phyloP scores from a whole-genome alignment of 2,113 vertebrate genomes.

The Gracilinanus agilis region DNA sequence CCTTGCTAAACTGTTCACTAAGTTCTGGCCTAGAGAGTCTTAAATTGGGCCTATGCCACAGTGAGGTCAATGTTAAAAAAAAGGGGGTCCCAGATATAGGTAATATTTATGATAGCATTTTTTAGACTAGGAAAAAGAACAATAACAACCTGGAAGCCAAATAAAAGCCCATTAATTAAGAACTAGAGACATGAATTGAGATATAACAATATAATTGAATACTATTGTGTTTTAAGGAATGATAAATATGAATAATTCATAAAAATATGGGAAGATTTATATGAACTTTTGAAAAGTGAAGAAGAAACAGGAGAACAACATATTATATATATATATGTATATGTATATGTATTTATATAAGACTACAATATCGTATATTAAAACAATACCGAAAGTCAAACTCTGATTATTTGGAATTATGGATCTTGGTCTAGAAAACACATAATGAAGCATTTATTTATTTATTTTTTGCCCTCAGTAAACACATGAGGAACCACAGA shows the following conservation, averaged over 20 bases:
- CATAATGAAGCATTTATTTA: not conserved
- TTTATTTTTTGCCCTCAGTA: not conserved
- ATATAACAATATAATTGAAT: not conserved
- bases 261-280: not conserved
- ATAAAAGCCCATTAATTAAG: not conserved
- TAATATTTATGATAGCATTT: not conserved
- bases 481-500: not conserved
- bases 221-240: not conserved
- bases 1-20: not conserved
- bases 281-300: not conserved
- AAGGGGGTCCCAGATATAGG: not conserved
- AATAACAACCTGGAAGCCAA: not conserved
- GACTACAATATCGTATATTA: not conserved
- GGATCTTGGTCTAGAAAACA: not conserved
- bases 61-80: not conserved
- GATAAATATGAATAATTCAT: not conserved
- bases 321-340: not conserved
- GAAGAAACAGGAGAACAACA: not conserved
- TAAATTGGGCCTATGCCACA: not conserved
- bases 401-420: not conserved
- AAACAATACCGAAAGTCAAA: not conserved
- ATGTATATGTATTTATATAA: too few relatives aligned
- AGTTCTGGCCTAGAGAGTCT: not conserved
- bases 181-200: not conserved
- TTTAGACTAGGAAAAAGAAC: not conserved